Evolutionary conservation across 2,888 invertebrate genomes (phyloP), one percentile per base, ranked within the genome.

Genomic region (Stegophylla sp.): DNA sequence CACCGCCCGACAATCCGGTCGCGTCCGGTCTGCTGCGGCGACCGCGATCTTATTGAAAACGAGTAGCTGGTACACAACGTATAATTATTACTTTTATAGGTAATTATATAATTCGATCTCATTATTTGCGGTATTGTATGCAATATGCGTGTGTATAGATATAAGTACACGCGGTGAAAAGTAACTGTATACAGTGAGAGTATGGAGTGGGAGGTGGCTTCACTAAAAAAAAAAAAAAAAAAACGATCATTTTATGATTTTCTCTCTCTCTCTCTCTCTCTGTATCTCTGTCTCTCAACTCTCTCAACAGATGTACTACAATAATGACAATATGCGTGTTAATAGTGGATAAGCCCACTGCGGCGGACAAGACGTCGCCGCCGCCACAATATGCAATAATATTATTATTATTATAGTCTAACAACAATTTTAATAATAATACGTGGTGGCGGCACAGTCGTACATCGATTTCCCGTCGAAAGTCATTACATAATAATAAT

Each of bases 71-170:
- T 20, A 71, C n/a, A 2, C 56, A 15, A 45, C 66, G 34, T 53
- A 28, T 71, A 41, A 61, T 34, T 63, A 74, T 74, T 74, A 63
- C n/a, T n/a, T n/a, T 51, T 63, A 63, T 71, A 23, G 17, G 9
- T 53, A 23, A 67, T 71, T 56, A 48, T 75, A 63, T 75, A 64
- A 75, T 75, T 75, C 64, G 53, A 23, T 76, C 66, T 76, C 41
- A 66, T 76, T 66, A 66, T 41, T n/a, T 15, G 51, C 48, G 15
- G 20, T n/a, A n/a, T n/a, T n/a, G n/a, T n/a, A n/a, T n/a, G n/a
- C n/a, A n/a, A n/a, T n/a, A n/a, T n/a, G 23, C 1, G 5, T 7
- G 48, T 67, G 48, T 13, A 7, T 10, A 3, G 17, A 45, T 26
- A 51, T n/a, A 51, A 9, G n/a, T 48, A 17, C 48, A 17, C 48